Evolutionary conservation across 2,113 vertebrate species (phyloP).

Genomic region (Accipiter cooperii): DNA sequence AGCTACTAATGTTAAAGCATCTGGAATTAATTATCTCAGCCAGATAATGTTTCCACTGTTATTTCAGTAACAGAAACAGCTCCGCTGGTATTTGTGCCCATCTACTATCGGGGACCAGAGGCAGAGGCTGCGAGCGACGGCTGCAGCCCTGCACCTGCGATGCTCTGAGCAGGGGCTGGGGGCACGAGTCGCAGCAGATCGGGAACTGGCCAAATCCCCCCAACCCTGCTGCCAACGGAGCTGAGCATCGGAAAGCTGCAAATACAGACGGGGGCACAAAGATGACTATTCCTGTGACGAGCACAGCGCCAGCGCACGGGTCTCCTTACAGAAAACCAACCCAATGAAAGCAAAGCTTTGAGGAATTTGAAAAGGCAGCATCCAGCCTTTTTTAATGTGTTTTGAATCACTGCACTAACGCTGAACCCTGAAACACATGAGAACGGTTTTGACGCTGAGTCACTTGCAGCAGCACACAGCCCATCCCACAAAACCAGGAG

Average conservation of each 20-base stretch:
- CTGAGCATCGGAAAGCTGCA: neutral
- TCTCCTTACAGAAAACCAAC: neutral
- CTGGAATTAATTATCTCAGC: constrained; percentile 46
- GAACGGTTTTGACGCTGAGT: neutral
- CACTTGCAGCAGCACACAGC: neutral
- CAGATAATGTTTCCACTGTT: constrained; percentile 25
- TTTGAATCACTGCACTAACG: neutral
- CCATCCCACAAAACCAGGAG: neutral
- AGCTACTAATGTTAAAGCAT: constrained; percentile 20
- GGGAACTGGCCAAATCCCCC: neutral
- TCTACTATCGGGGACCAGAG: neutral
- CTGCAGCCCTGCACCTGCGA: neutral
- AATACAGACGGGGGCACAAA: neutral
- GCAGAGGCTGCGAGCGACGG: neutral
- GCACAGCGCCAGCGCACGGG: fast-evolving
- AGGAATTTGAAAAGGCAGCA: neutral
- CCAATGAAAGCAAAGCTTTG: neutral
- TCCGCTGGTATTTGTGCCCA: neutral
- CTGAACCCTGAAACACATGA: neutral
- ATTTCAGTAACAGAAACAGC: constrained; percentile 22
- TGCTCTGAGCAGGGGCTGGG: neutral
- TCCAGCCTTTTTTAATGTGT: neutral
- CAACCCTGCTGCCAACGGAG: neutral
- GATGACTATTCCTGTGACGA: neutral
- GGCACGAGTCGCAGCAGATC: neutral